Percentiles rank a stretch among this genome's conserved stretches.
phyloP scores from a whole-genome alignment of 2,113 vertebrate genomes.

The Thalassoma bifasciatum region DNA sequence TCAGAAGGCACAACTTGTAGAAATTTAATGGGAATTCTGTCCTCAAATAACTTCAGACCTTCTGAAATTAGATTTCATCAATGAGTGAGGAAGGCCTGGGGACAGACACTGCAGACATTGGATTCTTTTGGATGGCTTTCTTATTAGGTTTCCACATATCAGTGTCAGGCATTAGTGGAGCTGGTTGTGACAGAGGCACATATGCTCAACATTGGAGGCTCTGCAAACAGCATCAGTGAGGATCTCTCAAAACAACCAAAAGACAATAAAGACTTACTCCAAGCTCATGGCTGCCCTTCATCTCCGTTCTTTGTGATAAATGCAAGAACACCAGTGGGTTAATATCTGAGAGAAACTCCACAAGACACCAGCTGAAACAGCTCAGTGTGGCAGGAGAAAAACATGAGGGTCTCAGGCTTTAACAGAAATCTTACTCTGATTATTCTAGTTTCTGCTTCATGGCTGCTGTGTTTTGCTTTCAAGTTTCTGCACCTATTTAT shows the following conservation, averaged over 20 bases:
- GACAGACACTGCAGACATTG: neutral
- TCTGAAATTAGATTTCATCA: conserved; percentile 48
- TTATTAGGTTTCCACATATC: conserved; percentile 29
- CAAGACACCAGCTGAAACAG: neutral
- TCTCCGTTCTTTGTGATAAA: neutral
- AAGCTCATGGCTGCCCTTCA: neutral
- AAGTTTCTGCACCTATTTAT: no score
- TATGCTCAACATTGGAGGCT: neutral
- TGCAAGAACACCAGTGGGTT: neutral
- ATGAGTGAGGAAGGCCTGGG: neutral
- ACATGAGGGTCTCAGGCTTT: no score
- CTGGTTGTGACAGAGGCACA: conserved; percentile 16
- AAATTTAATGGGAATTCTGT: conserved; percentile 55
- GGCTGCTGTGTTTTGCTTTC: neutral
- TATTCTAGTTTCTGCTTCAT: neutral
- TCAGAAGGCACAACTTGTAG: conserved; percentile 41
- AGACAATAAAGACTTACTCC: neutral
- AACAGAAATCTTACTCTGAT: no score
- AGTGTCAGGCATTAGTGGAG: conserved; percentile 42
- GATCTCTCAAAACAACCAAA: neutral
- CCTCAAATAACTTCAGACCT: conserved; percentile 57
- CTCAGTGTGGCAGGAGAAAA: no score
- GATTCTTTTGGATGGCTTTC: conserved; percentile 3
- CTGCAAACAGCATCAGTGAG: neutral
- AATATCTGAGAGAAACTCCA: neutral